These are phyloP conservation scores for Xanthorhoe designata DNA, from an alignment of 2,888 invertebrate genomes.

Conservation along the genomic window DNA sequence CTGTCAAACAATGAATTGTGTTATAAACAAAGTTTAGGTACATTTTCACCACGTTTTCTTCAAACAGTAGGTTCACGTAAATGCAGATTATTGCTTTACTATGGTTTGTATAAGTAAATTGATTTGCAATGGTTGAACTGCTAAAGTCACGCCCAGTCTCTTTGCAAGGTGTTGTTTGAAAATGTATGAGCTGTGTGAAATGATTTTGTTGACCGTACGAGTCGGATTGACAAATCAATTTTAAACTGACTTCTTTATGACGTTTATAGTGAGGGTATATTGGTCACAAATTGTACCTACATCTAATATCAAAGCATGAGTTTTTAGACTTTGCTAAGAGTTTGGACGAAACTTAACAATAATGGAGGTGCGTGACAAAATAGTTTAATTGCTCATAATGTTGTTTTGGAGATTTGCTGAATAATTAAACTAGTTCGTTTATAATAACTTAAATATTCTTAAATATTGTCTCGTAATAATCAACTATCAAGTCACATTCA, in stretches of 20 bases:
- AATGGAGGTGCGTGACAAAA: too few species aligned
- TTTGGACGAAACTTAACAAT: not conserved
- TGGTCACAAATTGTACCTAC: not conserved
- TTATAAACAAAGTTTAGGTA: not conserved
- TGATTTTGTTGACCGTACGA: not conserved
- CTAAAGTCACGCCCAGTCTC: conserved; percentile 8
- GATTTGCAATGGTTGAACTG: conserved; percentile 10
- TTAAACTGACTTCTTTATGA: not conserved
- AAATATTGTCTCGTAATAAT: conserved; percentile 5
- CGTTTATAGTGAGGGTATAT: too few species aligned
- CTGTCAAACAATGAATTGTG: conserved; percentile 7
- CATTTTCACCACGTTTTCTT: not conserved
- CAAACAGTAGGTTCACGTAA: conserved; percentile 9
- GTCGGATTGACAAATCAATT: not conserved
- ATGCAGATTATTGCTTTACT: conserved; percentile 16
- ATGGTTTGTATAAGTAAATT: conserved; percentile 8
- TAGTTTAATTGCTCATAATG: not conserved
- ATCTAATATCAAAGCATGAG: too few species aligned
- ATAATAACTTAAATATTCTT: conserved; percentile 5
- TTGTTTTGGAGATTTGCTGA: not conserved
- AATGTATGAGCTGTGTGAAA: not conserved
- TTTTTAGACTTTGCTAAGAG: not conserved
- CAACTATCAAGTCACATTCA: conserved; percentile 11
- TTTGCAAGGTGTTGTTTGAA: not conserved
- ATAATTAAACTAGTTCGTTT: not conserved